Base-by-base conservation (phyloP, 2,113 vertebrate species). In the Vanacampus margaritifer region DNA sequence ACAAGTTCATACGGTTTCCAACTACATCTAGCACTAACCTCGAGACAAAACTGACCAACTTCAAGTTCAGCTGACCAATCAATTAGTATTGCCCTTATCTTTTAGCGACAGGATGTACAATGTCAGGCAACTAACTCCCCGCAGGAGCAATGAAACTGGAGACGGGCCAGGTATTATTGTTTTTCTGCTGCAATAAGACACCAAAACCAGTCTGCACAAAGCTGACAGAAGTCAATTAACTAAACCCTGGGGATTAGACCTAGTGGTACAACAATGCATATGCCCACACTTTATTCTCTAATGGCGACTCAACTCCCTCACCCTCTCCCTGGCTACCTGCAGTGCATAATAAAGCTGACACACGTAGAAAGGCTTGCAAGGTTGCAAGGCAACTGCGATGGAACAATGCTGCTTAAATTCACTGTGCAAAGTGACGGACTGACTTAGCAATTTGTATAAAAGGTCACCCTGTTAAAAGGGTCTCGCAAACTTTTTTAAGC, bases 371-470 rank as follows among this genome's bases (percentile, higher is more conserved):
- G 54, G 14, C 54, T 57, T 8, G 6, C 14, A 16, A 19, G 54
- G 54, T 57, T 32, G 54, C 54, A 17, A 14, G 26, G 54, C 54
- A 57, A 57, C 54, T 28, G 6, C 6, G 7, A 17, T 16, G 26
- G 28, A 69, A 73, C 51, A 76, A 68, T 50, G 56, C 5, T 6
- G 13, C 60, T 61, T 75, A 69, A 77, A 63, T 71, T 39, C 39
- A 45, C 7, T 35, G 1, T 28, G 63, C 77, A 60, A 69, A 73
- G 69, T n/a, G 62, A 13, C 36, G 19, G 62, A 43, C 50, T 64
- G 63, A 26, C 17, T 21, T 28, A 63, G 66, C n/a, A 24, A 26
- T 54, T 10, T 14, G 51, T 14, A 14, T 12, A 26, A 54, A 26
- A 3, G 11, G 10, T 51, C n/a, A 51, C 2, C n/a, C 48, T 23